Evolutionary conservation across 2,888 invertebrate species (phyloP), one percentile per base, ranked within the genome.

Genomic region (Geotrupes spiniger): DNA sequence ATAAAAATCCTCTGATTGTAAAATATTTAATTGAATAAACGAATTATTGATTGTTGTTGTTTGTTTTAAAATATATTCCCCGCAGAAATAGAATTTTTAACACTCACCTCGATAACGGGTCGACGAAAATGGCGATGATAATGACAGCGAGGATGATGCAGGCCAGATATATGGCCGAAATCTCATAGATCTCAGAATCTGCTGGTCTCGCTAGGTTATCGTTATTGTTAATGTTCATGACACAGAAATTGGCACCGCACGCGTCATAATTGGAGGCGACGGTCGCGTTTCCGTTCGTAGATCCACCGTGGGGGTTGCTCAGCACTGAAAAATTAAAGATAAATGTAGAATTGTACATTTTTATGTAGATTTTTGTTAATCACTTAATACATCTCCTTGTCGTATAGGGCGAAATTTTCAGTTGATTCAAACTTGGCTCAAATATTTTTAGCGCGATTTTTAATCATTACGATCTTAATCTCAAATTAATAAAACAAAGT

Each of bases 111-210:
- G 90, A 89, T 2, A 95, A 78, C 2, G 93, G 92, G 76, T 97
- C 96, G 41, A 98, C 85, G 54, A 95, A 84, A 26, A 93, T 68
- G 2, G 89, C 88, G 44, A 97, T 88, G 68, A 96, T 85, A 51
- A 89, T 76, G 1, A 92, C 89, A 2, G 95, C 95, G 6, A 87
- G 79, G 38, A 91, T 70, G 17, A 94, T 90, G 69, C 93, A 95
- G 0, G 85, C 84, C 52, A 95, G 78, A 70, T 95, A 96, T 62
- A 95, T 92, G 60, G 88, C 84, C 42, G 89, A 87, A 66, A 95
- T 89, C 71, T 88, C 88, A 70, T 89, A 92, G 66, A 94, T 89
- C 78, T 93, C 89, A 49, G 81, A 79, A 65, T 89, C 87, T 40
- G 87, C 87, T 1, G 94, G 94, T 57, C 92, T 79, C 60, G 85